Percentiles rank a stretch among this genome's conserved stretches.
phyloP scores from a whole-genome alignment of 2,113 vertebrate species.

The Apodemus sylvaticus region DNA sequence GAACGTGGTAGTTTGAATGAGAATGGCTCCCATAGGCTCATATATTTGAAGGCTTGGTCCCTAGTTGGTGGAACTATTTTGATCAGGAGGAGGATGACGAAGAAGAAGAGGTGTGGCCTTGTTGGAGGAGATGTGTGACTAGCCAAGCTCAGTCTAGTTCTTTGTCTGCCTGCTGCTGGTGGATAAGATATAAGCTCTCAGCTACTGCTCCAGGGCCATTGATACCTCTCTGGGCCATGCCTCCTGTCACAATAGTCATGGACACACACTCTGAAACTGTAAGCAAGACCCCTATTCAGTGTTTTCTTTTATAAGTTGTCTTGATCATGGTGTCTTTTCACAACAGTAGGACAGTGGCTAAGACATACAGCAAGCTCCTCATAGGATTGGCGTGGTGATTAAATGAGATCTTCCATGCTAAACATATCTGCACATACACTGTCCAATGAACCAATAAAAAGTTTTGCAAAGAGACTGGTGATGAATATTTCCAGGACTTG shows the following conservation, averaged over 20 bases:
- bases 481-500: background rate
- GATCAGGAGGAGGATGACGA: background rate
- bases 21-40: background rate
- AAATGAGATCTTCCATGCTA: background rate
- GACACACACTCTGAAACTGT: background rate
- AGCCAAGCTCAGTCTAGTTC: background rate
- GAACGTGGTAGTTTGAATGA: background rate
- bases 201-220: too few species aligned
- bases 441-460: background rate
- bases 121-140: background rate
- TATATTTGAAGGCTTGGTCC: background rate
- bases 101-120: background rate
- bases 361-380: background rate
- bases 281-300: background rate
- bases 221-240: background rate
- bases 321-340: background rate
- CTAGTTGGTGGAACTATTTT: background rate
- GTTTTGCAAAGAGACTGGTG: background rate
- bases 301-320: background rate
- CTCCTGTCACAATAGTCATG: background rate
- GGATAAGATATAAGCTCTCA: background rate
- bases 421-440: background rate
- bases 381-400: background rate
- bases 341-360: background rate
- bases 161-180: background rate